Percentiles rank a stretch among this genome's conserved stretches.
phyloP scores from a whole-genome alignment of 2,888 invertebrate genomes.

The Leucozona laternaria region DNA sequence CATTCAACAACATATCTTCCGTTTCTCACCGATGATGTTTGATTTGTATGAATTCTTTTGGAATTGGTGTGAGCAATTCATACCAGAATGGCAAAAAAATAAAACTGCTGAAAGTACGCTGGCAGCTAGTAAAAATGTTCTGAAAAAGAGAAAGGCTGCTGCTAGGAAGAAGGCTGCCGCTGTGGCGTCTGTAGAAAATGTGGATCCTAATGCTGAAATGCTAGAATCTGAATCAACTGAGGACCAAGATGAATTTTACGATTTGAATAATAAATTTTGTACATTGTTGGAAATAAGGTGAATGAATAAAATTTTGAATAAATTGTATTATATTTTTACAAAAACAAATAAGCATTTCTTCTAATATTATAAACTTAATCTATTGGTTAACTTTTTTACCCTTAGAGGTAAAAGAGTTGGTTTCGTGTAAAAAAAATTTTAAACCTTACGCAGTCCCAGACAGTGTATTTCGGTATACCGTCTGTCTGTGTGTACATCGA shows the following conservation, averaged over 20 bases:
- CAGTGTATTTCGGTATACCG: no score
- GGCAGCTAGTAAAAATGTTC: conserved; percentile 78
- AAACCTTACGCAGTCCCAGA: no score
- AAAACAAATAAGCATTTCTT: not conserved
- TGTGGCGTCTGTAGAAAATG: not conserved
- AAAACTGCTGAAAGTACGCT: conserved; percentile 66
- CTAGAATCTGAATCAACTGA: conserved; percentile 62
- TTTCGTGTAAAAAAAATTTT: no score
- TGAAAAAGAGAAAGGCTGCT: conserved; percentile 80
- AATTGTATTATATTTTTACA: conserved; percentile 19
- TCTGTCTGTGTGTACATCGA: no score
- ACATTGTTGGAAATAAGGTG: conserved; percentile 78
- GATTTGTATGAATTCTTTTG: conserved; percentile 81
- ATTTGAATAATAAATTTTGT: conserved; percentile 83
- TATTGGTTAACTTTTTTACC: no score
- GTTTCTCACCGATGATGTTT: conserved; percentile 81
- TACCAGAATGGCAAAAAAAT: conserved; percentile 79
- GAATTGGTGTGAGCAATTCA: conserved; percentile 80
- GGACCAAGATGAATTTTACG: conserved; percentile 79
- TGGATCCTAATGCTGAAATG: conserved; percentile 80
- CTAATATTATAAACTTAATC: no score
- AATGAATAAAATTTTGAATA: conserved; percentile 1
- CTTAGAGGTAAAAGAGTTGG: no score
- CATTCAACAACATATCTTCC: conserved; percentile 84
- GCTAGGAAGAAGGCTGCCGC: conserved; percentile 77